A percentile compares a stretch with the other conserved stretches of the same genome.
Evolutionary conservation across 92 coral and sea anemone genomes (phyloP).

Genomic region (Parazoanthus darwini): DNA sequence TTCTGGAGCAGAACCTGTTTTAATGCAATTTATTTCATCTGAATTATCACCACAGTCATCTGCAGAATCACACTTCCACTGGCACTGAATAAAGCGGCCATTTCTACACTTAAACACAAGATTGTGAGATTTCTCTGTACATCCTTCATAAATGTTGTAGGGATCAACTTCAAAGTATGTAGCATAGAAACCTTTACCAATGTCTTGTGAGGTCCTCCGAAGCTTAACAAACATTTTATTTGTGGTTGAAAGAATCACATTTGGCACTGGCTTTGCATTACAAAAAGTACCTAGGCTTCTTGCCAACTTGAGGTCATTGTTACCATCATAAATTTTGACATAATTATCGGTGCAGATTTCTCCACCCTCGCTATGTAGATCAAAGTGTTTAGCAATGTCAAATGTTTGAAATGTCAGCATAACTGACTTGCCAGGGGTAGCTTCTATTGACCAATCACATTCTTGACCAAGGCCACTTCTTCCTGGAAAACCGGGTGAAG

Average conservation of each 20-base stretch:
- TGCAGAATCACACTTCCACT: conserved; percentile 83
- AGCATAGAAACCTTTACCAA: conserved; percentile 71
- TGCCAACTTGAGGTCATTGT: conserved; percentile 40
- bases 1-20: not conserved
- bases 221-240: conserved; percentile 59
- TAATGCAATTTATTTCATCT: conserved; percentile 69
- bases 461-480: conserved; percentile 24
- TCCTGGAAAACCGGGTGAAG: conserved; percentile 75
- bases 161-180: conserved; percentile 75
- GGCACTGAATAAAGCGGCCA: conserved; percentile 68
- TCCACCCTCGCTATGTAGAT: conserved; percentile 5
- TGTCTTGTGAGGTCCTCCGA: conserved; percentile 43
- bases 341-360: conserved; percentile 51
- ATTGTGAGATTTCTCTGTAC: conserved; percentile 58
- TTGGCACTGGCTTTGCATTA: conserved; percentile 41
- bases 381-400: conserved; percentile 44
- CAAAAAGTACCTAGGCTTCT: conserved; percentile 61
- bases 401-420: conserved; percentile 65
- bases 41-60: conserved; percentile 82
- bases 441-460: conserved; percentile 83
- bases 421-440: conserved; percentile 54
- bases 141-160: conserved; percentile 62
- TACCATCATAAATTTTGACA: conserved; percentile 70
- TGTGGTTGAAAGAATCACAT: conserved; percentile 56
- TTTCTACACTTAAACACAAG: conserved; percentile 66